Percentiles rank a stretch among this genome's conserved stretches.
phyloP scores from a whole-genome alignment of 2,888 invertebrate genomes.

The Anoncus sp. region DNA sequence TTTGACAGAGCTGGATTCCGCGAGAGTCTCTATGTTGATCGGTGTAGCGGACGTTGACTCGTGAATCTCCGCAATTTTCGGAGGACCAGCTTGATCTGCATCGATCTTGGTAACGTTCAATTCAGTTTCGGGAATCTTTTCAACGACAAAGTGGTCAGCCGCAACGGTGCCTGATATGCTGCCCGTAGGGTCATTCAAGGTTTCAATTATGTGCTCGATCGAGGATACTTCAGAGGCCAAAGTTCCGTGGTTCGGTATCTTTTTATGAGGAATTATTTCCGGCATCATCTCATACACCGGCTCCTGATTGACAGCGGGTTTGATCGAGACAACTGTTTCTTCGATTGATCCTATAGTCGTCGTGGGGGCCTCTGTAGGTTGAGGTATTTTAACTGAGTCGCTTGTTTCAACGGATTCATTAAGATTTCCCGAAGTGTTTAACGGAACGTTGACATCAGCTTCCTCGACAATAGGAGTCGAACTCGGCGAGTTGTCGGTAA shows the following conservation, averaged over 20 bases:
- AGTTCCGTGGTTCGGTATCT: slow-evolving; percentile 39
- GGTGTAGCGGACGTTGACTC: slow-evolving; percentile 53
- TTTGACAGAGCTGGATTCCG: slow-evolving; percentile 33
- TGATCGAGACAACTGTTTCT: slow-evolving; percentile 20
- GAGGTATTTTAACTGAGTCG: slow-evolving; percentile 22
- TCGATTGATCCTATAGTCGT: slow-evolving; percentile 42
- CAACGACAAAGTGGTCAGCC: slow-evolving; percentile 26
- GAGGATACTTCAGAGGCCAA: slow-evolving; percentile 57
- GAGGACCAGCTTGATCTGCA: background rate
- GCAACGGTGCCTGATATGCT: slow-evolving; percentile 50
- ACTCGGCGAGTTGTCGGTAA: slow-evolving; percentile 28
- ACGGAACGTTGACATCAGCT: slow-evolving; percentile 38
- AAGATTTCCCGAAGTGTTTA: slow-evolving; percentile 24
- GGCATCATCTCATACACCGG: slow-evolving; percentile 57
- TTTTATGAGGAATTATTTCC: slow-evolving; percentile 61
- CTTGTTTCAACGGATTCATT: slow-evolving; percentile 22
- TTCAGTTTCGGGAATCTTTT: slow-evolving; percentile 19
- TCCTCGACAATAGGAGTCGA: slow-evolving; percentile 40
- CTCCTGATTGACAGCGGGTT: slow-evolving; percentile 45
- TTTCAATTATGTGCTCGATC: slow-evolving; percentile 64
- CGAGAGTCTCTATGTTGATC: slow-evolving; percentile 38
- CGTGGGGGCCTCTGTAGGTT: slow-evolving; percentile 39
- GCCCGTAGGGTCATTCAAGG: slow-evolving; percentile 64
- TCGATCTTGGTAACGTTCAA: slow-evolving; percentile 19
- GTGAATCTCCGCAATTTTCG: slow-evolving; percentile 2